Percentiles rank a stretch among this genome's conserved stretches.
Evolutionary conservation across 2,888 invertebrate species (phyloP).

Genomic region (Troglohyphantes excavatus): DNA sequence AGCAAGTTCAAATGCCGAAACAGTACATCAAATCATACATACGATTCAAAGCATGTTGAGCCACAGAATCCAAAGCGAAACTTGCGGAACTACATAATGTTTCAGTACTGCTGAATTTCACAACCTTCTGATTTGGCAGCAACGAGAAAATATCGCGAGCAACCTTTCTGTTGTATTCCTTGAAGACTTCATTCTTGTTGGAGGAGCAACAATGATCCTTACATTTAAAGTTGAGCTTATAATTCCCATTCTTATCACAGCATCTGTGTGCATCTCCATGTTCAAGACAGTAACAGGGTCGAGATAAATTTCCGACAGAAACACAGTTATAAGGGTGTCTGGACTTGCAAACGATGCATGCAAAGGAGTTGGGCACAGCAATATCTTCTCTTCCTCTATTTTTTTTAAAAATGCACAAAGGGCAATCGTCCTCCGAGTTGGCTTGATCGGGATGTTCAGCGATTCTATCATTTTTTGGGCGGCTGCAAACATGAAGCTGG

Average conservation of each 20-base stretch:
- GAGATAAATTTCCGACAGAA: constrained; percentile 21
- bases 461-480: constrained; percentile 38
- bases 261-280: neutral
- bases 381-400: constrained; percentile 13
- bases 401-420: constrained; percentile 41
- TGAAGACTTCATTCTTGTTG: constrained; percentile 29
- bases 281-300: constrained; percentile 27
- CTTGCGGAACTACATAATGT: constrained; percentile 65
- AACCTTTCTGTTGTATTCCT: constrained; percentile 48
- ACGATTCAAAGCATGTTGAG: constrained; percentile 29
- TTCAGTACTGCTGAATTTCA: constrained; percentile 70
- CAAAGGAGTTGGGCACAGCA: neutral
- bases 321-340: constrained; percentile 14
- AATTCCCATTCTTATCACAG: constrained; percentile 55
- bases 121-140: constrained; percentile 20
- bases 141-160: constrained; percentile 48
- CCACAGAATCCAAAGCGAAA: constrained; percentile 31
- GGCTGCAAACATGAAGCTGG: constrained; percentile 13
- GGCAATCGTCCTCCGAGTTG: constrained; percentile 51
- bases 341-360: constrained; percentile 60
- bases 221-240: constrained; percentile 1
- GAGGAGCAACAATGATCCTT: neutral
- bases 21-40: constrained; percentile 42
- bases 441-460: constrained; percentile 15
- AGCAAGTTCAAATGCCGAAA: constrained; percentile 5